Conservation (phyloP, 37 sponge, comb jelly and placozoan genomes). For the Tethya wilhelma region DNA sequence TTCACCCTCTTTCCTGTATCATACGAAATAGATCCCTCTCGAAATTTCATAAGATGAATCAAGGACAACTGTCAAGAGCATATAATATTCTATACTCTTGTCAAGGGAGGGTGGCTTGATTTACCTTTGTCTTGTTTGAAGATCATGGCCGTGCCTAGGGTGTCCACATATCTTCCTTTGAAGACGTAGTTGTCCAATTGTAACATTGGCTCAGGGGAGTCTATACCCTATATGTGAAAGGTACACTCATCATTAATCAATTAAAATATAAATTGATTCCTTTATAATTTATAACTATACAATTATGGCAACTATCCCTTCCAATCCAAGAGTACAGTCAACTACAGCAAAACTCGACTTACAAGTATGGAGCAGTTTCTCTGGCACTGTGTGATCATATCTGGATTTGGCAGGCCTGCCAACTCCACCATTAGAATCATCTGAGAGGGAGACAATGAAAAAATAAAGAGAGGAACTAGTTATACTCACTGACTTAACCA, state of each 20-base stretch:
- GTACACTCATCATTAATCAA: not conserved
- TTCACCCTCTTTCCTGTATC: not conserved
- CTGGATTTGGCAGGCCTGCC: constrained; percentile 38
- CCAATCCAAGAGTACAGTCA: not conserved
- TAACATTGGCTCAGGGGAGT: constrained; percentile 46
- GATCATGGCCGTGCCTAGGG: constrained; percentile 6
- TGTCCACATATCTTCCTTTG: constrained; percentile 49
- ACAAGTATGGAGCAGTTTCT: constrained; percentile 40
- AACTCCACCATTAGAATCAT: constrained; percentile 53
- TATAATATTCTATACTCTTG: not conserved
- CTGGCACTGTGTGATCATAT: constrained; percentile 14
- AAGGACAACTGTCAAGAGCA: not conserved
- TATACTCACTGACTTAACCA: not conserved
- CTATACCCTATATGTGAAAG: constrained; percentile 36
- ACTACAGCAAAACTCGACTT: not conserved
- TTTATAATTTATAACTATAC: not conserved
- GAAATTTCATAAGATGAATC: not conserved
- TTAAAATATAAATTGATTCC: not conserved
- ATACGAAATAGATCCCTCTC: not conserved
- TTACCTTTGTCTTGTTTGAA: constrained; percentile 24
- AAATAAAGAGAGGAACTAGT: not conserved
- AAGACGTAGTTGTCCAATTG: constrained; percentile 55
- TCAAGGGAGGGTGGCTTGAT: not conserved
- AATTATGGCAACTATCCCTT: not conserved
- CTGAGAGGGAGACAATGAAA: constrained; percentile 6